phyloP scores from a whole-genome alignment of 2,797 vertebrate genomes.

The Mus minutoides region DNA sequence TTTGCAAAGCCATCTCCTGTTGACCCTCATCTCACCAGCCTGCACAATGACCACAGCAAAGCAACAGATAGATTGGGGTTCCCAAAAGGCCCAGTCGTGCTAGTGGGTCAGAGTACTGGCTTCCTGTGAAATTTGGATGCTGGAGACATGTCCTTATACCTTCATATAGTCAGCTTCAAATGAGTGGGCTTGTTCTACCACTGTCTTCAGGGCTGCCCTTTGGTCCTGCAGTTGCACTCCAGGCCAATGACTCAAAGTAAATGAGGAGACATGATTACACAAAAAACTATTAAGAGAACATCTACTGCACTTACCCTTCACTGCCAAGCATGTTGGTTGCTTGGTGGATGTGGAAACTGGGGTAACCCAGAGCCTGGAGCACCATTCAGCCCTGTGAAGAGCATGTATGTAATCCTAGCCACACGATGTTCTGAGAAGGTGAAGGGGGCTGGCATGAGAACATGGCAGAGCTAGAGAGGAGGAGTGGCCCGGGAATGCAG shows the following conservation, averaged over 20 bases:
- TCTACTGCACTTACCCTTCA: not conserved
- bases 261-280: not conserved
- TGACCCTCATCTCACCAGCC: not conserved
- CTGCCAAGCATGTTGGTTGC: not conserved
- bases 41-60: not conserved
- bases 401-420: not conserved
- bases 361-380: not conserved
- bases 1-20: not conserved
- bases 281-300: not conserved
- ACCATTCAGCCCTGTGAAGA: not conserved
- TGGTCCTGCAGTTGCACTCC: not conserved
- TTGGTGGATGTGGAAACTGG: not conserved
- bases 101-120: not conserved
- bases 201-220: not conserved
- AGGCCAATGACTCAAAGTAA: not conserved
- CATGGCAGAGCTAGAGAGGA: too few species aligned
- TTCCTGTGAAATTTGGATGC: not conserved
- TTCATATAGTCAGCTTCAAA: not conserved
- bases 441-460: rapidly evolving
- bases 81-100: not conserved
- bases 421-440: not conserved
- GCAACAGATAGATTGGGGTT: not conserved
- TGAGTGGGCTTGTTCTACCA: not conserved
- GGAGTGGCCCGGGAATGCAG: too few species aligned
- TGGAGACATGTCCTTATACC: not conserved